Percentiles rank a stretch among this genome's conserved stretches.
Evolutionary conservation across 2,888 invertebrate species (phyloP).

Genomic region (Chouioia cunea): DNA sequence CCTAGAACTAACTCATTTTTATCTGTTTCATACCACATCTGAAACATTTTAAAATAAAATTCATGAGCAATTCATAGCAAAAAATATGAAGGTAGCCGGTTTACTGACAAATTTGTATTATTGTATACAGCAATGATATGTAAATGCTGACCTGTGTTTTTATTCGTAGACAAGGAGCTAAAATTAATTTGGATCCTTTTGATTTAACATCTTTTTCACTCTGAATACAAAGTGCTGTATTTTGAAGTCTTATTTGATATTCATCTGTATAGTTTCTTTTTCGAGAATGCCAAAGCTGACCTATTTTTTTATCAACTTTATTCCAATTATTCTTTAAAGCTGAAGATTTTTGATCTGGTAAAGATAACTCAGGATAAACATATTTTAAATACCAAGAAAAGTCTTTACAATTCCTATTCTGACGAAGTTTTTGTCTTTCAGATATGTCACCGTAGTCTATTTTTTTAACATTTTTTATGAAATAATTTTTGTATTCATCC

Average conservation of each 20-base stretch:
- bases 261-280: conserved; percentile 81
- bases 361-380: conserved; percentile 84
- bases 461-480: conserved; percentile 75
- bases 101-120: too few relatives aligned
- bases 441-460: conserved; percentile 84
- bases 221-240: conserved; percentile 83
- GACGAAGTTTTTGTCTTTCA: conserved; percentile 78
- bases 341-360: conserved; percentile 74
- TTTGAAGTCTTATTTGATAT: conserved; percentile 80
- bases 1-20: conserved; percentile 87
- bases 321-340: conserved; percentile 74
- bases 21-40: conserved; percentile 89
- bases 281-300: conserved; percentile 87
- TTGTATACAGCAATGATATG: neutral
- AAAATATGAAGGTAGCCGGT: too few relatives aligned
- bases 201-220: conserved; percentile 82
- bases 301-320: conserved; percentile 75
- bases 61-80: too few relatives aligned
- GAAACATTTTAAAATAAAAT: conserved; percentile 4
- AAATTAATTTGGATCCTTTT: conserved; percentile 78
- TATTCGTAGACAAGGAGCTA: conserved; percentile 78
- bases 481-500: conserved; percentile 93
- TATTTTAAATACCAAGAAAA: conserved; percentile 91
- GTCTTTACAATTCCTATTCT: conserved; percentile 81
- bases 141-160: conserved; percentile 76